A percentile compares a stretch with the other conserved stretches of the same genome.
Conservation (phyloP, 2,113 vertebrate species). For the Esox niger region DNA sequence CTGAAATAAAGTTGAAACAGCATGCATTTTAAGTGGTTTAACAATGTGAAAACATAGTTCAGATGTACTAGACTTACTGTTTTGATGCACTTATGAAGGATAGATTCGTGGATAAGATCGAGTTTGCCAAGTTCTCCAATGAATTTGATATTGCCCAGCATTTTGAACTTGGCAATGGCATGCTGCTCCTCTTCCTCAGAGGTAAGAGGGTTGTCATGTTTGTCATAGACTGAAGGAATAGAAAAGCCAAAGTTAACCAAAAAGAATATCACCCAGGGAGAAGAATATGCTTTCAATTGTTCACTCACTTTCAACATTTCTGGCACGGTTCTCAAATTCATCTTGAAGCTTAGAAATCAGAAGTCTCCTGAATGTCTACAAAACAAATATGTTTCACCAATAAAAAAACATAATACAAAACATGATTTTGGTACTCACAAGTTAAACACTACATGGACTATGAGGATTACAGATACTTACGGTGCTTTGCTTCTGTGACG, state of each 20-base stretch:
- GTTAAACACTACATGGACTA: not conserved
- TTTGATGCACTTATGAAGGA: slow-evolving; percentile 99
- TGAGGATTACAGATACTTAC: slow-evolving; percentile 68
- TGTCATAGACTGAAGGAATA: slow-evolving; percentile 89
- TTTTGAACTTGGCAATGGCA: slow-evolving; percentile 99
- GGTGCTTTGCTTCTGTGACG: slow-evolving; percentile 99
- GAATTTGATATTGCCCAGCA: slow-evolving; percentile 99
- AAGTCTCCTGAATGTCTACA: slow-evolving; percentile 99
- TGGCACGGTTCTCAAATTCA: slow-evolving; percentile 99
- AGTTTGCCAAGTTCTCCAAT: slow-evolving; percentile 99
- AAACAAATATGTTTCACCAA: not conserved
- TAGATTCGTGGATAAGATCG: slow-evolving; percentile 99
- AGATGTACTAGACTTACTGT: slow-evolving; percentile 79
- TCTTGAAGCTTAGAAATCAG: slow-evolving; percentile 99
- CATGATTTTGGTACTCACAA: not conserved
- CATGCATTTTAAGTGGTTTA: not conserved
- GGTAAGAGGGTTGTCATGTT: slow-evolving; percentile 98
- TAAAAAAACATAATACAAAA: not conserved
- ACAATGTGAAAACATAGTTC: not conserved
- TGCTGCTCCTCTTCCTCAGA: slow-evolving; percentile 99
- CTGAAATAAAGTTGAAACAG: slow-evolving; percentile 55
- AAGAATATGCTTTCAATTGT: not conserved
- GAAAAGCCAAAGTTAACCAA: not conserved
- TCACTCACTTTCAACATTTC: slow-evolving; percentile 98
- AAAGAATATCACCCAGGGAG: not conserved